phyloP scores from a whole-genome alignment of 2,113 vertebrate species.

The Boleophthalmus pectinirostris region DNA sequence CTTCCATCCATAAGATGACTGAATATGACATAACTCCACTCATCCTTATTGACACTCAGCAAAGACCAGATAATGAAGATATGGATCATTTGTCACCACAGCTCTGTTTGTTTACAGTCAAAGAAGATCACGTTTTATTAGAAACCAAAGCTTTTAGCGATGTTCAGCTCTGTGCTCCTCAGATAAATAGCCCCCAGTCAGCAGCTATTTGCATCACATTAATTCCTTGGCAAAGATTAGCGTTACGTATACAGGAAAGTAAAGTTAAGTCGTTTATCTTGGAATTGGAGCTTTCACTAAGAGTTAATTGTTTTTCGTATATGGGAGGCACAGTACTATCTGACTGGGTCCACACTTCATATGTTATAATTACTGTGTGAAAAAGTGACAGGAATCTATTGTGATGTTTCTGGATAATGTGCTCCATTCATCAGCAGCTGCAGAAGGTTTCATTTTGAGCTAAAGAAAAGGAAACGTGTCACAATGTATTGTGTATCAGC shows the following conservation, averaged over 20 bases:
- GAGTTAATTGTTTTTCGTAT: slow-evolving; percentile 59
- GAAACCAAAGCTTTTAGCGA: slow-evolving; percentile 34
- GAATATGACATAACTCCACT: slow-evolving; percentile 30
- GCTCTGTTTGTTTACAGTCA: slow-evolving; percentile 25
- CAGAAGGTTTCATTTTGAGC: slow-evolving; percentile 14
- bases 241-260: slow-evolving; percentile 44
- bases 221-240: slow-evolving; percentile 64
- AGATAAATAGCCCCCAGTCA: slow-evolving; percentile 65
- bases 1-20: slow-evolving; percentile 14
- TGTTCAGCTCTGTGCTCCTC: slow-evolving; percentile 37
- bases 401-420: slow-evolving; percentile 55
- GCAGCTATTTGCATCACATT: slow-evolving; percentile 64
- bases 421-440: slow-evolving; percentile 54
- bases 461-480: neutral
- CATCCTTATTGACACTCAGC: slow-evolving; percentile 20
- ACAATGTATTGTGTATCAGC: neutral
- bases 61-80: slow-evolving; percentile 32
- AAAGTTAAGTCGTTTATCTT: slow-evolving; percentile 63
- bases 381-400: slow-evolving; percentile 44
- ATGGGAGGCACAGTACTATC: slow-evolving; percentile 42
- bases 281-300: slow-evolving; percentile 41
- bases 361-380: slow-evolving; percentile 62
- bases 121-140: slow-evolving; percentile 22
- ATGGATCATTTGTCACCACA: slow-evolving; percentile 15
- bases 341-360: slow-evolving; percentile 48